Evolutionary conservation across 64 coral and sea anemone genomes (phyloP).

Genomic region (Actinia equina): DNA sequence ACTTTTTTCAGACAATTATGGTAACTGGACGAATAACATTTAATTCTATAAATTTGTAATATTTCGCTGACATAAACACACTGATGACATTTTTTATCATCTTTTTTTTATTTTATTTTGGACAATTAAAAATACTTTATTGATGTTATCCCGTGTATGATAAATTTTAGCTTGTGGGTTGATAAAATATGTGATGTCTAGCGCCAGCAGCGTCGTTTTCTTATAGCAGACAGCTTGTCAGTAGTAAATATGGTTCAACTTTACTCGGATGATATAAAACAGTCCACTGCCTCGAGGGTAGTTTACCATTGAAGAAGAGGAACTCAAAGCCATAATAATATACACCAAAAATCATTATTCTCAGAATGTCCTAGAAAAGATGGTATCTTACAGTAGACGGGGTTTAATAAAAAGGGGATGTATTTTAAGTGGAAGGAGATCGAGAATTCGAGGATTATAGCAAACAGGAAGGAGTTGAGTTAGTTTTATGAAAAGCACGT

Average conservation of each 20-base stretch:
- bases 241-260: neutral
- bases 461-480: neutral
- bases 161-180: neutral
- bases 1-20: neutral
- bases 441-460: neutral
- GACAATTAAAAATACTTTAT: neutral
- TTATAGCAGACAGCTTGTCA: neutral
- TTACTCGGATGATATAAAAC: neutral
- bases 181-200: conserved; percentile 8
- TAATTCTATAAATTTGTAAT: neutral
- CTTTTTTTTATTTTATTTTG: neutral
- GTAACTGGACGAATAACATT: neutral
- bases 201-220: neutral
- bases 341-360: neutral
- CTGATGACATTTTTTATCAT: neutral
- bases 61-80: neutral
- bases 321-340: neutral
- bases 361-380: neutral
- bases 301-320: neutral
- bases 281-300: neutral
- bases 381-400: neutral
- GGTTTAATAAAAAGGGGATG: neutral
- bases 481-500: conserved; percentile 3
- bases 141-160: neutral
- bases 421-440: neutral